Evolutionary conservation across 2,888 invertebrate species (phyloP).

Genomic region (Hecatera dysodea): DNA sequence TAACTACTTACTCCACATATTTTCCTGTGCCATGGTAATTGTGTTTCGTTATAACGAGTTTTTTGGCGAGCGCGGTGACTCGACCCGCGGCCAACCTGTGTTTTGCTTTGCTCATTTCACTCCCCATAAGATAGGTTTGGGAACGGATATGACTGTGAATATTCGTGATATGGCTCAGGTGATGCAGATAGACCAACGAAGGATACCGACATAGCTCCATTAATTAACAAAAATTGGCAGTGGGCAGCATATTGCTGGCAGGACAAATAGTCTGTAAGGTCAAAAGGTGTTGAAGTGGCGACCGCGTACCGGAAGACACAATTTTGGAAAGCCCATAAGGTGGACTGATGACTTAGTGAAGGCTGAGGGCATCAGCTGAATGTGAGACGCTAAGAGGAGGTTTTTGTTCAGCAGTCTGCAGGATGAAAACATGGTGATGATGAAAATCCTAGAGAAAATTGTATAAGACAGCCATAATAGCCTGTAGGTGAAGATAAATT

Average conservation of each 20-base stretch:
- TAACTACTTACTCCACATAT: constrained; percentile 70
- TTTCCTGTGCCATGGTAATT: constrained; percentile 79
- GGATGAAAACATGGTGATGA: not conserved
- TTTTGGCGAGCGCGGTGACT: constrained; percentile 83
- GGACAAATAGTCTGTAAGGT: too few species aligned
- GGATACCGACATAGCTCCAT: too few species aligned
- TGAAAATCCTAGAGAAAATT: not conserved
- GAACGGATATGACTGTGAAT: constrained; percentile 26
- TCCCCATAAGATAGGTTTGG: constrained; percentile 59
- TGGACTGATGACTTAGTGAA: not conserved
- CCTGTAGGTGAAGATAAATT: too few species aligned
- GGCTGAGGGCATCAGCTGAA: not conserved
- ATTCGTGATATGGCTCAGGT: constrained; percentile 7
- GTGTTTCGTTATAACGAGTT: constrained; percentile 90
- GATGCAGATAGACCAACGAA: too few species aligned
- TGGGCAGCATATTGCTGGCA: too few species aligned
- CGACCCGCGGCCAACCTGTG: constrained; percentile 75
- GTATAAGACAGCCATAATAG: too few species aligned
- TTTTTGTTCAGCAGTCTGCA: too few species aligned
- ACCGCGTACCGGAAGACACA: too few species aligned
- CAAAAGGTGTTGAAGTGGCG: too few species aligned
- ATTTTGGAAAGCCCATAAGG: too few species aligned
- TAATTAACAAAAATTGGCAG: too few species aligned
- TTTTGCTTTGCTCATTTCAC: constrained; percentile 74
- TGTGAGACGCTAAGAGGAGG: too few species aligned